Base-by-base conservation (phyloP, 2,113 vertebrate species). In the Macaca mulatta region DNA sequence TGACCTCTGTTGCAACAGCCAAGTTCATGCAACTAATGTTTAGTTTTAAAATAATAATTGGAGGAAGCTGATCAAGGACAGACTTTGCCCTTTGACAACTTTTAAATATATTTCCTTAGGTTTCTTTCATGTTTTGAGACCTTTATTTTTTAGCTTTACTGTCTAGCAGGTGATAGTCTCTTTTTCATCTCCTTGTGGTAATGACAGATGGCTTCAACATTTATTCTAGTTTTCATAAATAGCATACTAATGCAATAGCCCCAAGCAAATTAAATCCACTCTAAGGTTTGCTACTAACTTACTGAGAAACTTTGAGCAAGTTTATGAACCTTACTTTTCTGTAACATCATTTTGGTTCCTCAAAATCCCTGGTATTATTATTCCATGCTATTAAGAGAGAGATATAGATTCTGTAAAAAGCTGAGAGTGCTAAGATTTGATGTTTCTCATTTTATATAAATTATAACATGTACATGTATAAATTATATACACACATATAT, bases 21-120 rank as follows among this genome's bases (percentile, higher is more conserved):
- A 96, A 96, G 97, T 96, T 98, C 92, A 96, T 83, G 52, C 89
- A 96, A 95, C 96, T 98, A 97, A 93, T 96, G 96, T 95, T 97
- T 98, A 97, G 93, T 97, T 98, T 97, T 97, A 97, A 72, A 55
- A 98, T 97, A 96, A 98, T 97, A 98, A 94, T 93, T 97, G 81
- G 93, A 97, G 98, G 97, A 98, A 98, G 64, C 96, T 97, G 97
- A 98, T 95, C 97, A 95, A 4, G 96, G 95, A 91, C 97, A 97
- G 85, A 93, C 22, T 1, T 96, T 97, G 85, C 95, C 93, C 91
- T 97, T 89, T 96, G 96, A 97, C 72, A 98, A 98, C 97, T 97
- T 98, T 95, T 84, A 97, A 97, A 97, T 95, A 72, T 96, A 98
- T 98, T 98, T 91, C 92, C 91, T 93, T 85, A 92, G 2, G 96